Evolutionary conservation across 2,113 vertebrate genomes (phyloP), one percentile per base, ranked within the genome.

Genomic region (Pelecanus crispus): DNA sequence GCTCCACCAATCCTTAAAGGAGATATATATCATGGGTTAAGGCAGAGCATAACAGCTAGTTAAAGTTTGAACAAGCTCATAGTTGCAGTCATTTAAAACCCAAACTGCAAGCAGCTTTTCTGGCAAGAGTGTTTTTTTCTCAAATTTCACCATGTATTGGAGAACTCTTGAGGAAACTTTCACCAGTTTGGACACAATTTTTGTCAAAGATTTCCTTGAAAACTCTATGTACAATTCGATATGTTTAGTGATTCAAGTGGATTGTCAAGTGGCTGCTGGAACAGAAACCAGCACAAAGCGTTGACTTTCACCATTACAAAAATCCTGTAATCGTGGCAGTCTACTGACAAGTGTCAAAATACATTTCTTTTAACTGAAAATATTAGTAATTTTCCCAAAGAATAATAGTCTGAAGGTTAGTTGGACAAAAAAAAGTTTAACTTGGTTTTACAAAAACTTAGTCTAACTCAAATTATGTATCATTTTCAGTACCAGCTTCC

Each of bases 1-100:
- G 99, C 98, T 55, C 99, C 99, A 88, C 99, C 99, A 2, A 99
- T 99, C 95, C 99, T 99, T 96, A 74, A 98, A 96, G 92, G 45
- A 96, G 47, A 63, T 4, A 88, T 3, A 90, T 36, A 77, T 8
- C 8, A 49, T 7, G 12, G 10, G 20, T 92, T 82, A 86, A 55
- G 10, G 2, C 15, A 82, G 22, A 88, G 2, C 15, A 8, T 36
- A 85, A 56, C 10, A 72, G 18, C 5, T 18, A 34, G 4, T 5
- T 42, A 28, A 87, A 65, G 7, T 56, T 2, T 65, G 32, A 89
- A 61, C 21, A 58, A 79, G 8, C 1, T 20, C 2, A 1, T 40
- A 31, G 18, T 12, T 47, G 8, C 10, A 80, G 24, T 42, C 53
- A 34, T 25, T 36, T 21, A 75, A 78, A 81, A 61, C 2, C 2